Evolutionary conservation across 53 echinoderm and acorn worm genomes (phyloP).

Genomic region (Arbacia lixula): DNA sequence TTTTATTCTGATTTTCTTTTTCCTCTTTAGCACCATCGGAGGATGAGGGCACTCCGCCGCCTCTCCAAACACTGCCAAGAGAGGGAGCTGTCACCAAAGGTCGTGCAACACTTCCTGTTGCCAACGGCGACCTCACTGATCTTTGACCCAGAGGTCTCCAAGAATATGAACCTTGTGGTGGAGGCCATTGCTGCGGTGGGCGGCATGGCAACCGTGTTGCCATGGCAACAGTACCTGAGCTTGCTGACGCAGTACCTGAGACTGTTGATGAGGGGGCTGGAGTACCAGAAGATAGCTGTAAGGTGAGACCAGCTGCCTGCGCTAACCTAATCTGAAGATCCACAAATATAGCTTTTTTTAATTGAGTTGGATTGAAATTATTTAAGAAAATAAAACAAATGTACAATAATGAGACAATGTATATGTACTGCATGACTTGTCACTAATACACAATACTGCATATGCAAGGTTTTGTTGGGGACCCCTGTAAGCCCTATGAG

Average conservation of each 20-base stretch:
- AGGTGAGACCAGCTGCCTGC: slow-evolving; percentile 79
- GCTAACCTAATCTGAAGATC: too few relatives aligned
- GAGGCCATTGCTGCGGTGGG: slow-evolving; percentile 89
- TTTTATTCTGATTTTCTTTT: background rate
- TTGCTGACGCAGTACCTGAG: slow-evolving; percentile 89
- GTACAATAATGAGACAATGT: too few relatives aligned
- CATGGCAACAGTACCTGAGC: slow-evolving; percentile 78
- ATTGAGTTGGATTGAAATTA: too few relatives aligned
- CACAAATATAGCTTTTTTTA: too few relatives aligned
- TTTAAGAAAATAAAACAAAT: too few relatives aligned
- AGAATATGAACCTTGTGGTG: slow-evolving; percentile 81
- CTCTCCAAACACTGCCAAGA: slow-evolving; percentile 77
- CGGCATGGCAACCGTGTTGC: slow-evolving; percentile 79
- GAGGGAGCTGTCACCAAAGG: slow-evolving; percentile 58
- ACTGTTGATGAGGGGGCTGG: slow-evolving; percentile 70
- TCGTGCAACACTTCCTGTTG: slow-evolving; percentile 80
- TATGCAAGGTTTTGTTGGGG: too few relatives aligned
- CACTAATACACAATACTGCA: too few relatives aligned
- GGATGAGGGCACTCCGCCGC: slow-evolving; percentile 83
- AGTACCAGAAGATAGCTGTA: slow-evolving; percentile 89
- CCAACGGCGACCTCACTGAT: slow-evolving; percentile 82
- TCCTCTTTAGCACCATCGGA: slow-evolving; percentile 79
- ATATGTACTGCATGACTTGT: too few relatives aligned
- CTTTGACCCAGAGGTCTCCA: slow-evolving; percentile 80
- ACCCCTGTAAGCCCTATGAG: too few relatives aligned